Percentiles rank a stretch among this genome's conserved stretches.
Conservation (phyloP, 2,797 vertebrate genomes). For the Brotula barbata region DNA sequence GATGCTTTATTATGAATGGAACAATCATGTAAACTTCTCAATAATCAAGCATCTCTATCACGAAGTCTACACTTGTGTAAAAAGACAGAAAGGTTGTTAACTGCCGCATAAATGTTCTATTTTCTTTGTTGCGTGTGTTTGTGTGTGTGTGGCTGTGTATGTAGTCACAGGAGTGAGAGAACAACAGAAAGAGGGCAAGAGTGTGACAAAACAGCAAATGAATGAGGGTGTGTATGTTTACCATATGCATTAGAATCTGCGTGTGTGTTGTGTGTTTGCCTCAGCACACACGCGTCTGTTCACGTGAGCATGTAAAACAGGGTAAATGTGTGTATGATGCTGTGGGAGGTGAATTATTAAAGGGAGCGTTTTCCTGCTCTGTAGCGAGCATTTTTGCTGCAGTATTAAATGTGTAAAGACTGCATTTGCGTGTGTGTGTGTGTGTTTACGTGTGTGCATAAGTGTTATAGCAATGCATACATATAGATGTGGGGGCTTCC, state of each 20-base stretch:
- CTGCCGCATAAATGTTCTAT: too few relatives aligned
- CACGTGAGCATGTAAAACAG: slow-evolving; percentile 43
- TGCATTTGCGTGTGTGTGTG: not conserved
- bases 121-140: too few relatives aligned
- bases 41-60: too few relatives aligned
- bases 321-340: slow-evolving; percentile 41
- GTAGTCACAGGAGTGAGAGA: too few relatives aligned
- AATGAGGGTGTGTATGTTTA: not conserved
- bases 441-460: slow-evolving; percentile 6
- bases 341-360: slow-evolving; percentile 59
- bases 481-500: slow-evolving; percentile 49
- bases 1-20: too few relatives aligned
- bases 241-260: slow-evolving; percentile 1
- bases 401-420: slow-evolving; percentile 20
- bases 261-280: slow-evolving; percentile 5
- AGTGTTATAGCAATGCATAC: slow-evolving; percentile 17
- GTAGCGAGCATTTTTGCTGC: slow-evolving; percentile 11
- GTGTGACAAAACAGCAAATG: not conserved
- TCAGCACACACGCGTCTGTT: slow-evolving; percentile 2
- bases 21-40: too few relatives aligned
- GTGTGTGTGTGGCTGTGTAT: too few relatives aligned
- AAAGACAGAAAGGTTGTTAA: too few relatives aligned
- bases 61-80: too few relatives aligned
- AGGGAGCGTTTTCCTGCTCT: slow-evolving; percentile 32
- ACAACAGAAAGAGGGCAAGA: too few relatives aligned